Evolutionary conservation across 2,797 vertebrate genomes (phyloP).

Genomic region (Vireo griseus): DNA sequence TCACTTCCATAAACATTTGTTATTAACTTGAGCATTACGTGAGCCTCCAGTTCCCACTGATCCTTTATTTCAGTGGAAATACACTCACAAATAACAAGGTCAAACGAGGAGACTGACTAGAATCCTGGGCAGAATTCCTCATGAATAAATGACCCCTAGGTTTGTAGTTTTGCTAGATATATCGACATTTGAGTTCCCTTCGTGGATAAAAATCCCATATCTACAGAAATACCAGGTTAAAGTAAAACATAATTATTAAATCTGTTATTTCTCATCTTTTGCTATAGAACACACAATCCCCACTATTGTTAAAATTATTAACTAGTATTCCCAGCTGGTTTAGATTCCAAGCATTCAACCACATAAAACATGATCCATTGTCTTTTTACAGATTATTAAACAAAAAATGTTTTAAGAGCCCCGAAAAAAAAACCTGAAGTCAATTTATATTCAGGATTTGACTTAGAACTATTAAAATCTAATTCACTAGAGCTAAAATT

Average conservation of each 20-base stretch:
- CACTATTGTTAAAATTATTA: neutral
- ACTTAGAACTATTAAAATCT: neutral
- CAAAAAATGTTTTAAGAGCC: neutral
- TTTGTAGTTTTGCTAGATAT: neutral
- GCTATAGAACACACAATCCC: neutral
- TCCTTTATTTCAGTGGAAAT: neutral
- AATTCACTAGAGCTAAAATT: neutral
- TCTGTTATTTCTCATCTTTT: neutral
- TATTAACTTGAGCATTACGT: neutral
- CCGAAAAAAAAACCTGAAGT: neutral
- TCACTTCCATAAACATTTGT: neutral
- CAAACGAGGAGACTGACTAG: neutral
- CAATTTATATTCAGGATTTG: neutral
- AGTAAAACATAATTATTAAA: neutral
- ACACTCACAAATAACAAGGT: neutral
- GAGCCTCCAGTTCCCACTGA: neutral
- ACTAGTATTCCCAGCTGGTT: neutral
- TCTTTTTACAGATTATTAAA: neutral
- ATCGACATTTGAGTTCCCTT: neutral
- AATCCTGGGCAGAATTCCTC: neutral
- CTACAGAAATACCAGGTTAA: neutral
- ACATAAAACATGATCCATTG: neutral
- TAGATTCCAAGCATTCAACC: neutral
- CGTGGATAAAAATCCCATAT: neutral
- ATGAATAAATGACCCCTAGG: neutral